These are phyloP conservation scores for Ephydatia muelleri DNA, from an alignment of 37 sponge, comb jelly and placozoan species.

Conservation along the genomic window DNA sequence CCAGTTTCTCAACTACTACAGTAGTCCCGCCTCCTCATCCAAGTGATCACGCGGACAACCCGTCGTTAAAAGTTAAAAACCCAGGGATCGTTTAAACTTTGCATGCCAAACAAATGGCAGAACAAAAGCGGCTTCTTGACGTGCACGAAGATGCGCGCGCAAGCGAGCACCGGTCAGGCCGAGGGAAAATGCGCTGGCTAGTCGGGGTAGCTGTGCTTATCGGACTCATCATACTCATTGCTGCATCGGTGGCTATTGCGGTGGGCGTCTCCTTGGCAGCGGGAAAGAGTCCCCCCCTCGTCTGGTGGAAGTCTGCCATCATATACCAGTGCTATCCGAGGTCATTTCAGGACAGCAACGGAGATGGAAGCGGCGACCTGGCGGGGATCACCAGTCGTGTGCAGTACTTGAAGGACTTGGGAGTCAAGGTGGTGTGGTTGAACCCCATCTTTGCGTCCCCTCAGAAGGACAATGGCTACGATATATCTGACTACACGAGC, in stretches of 20 bases:
- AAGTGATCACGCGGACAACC: too few relatives aligned
- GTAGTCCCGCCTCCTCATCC: too few relatives aligned
- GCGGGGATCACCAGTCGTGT: constrained; percentile 59
- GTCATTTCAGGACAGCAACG: constrained; percentile 81
- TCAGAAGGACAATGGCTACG: constrained; percentile 81
- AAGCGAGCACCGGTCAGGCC: neutral
- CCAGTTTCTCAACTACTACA: too few relatives aligned
- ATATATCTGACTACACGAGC: constrained; percentile 70
- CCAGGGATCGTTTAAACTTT: too few relatives aligned
- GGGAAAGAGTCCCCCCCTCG: neutral
- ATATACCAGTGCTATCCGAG: constrained; percentile 91
- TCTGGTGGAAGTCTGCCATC: constrained; percentile 83
- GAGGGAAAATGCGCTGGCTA: neutral
- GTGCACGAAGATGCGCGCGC: neutral
- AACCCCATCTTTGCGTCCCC: constrained; percentile 89
- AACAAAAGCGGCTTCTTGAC: neutral
- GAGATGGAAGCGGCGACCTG: constrained; percentile 83
- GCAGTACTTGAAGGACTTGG: constrained; percentile 66
- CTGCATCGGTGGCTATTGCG: neutral
- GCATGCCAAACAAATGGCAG: neutral
- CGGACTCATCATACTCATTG: neutral
- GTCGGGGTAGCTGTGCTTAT: neutral
- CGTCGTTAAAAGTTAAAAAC: too few relatives aligned
- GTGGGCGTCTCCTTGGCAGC: constrained; percentile 12
- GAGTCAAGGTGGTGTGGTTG: constrained; percentile 77